Conservation (phyloP, 64 coral and sea anemone genomes). For the Pocillopora damicornis region DNA sequence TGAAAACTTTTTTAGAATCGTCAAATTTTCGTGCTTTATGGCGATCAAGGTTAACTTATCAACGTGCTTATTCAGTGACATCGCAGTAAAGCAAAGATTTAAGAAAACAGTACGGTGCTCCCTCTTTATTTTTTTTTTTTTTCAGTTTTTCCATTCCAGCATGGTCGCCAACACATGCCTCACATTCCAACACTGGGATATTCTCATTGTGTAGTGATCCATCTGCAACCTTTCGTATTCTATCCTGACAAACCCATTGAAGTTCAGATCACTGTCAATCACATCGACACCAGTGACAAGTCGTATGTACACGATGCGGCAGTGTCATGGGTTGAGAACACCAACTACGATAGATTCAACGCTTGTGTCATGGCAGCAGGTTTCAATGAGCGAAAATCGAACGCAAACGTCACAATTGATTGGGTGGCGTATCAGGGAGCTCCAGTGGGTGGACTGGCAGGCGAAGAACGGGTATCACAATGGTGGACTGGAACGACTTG, state of each 20-base stretch:
- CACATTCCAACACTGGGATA: slow-evolving; percentile 1
- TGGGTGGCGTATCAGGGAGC: slow-evolving; percentile 54
- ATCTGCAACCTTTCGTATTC: slow-evolving; percentile 37
- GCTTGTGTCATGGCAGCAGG: slow-evolving; percentile 52
- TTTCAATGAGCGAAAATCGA: slow-evolving; percentile 23
- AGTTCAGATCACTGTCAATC: slow-evolving; percentile 65
- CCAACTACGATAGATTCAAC: slow-evolving; percentile 51
- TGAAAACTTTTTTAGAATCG: too few species aligned
- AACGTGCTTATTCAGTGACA: too few species aligned
- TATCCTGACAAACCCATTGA: slow-evolving; percentile 72
- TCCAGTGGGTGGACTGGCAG: slow-evolving; percentile 34
- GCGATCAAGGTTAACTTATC: too few species aligned
- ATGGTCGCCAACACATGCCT: slow-evolving; percentile 17
- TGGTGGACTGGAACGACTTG: slow-evolving; percentile 56
- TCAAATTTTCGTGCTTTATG: too few species aligned
- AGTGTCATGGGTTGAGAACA: slow-evolving; percentile 64
- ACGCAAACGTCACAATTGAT: slow-evolving; percentile 42
- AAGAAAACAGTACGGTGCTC: too few species aligned
- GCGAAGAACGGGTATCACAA: not conserved
- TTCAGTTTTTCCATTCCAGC: slow-evolving; percentile 51
- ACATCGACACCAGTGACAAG: slow-evolving; percentile 39
- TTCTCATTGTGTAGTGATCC: slow-evolving; percentile 27
- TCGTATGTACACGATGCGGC: slow-evolving; percentile 46
- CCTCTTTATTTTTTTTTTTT: too few species aligned
- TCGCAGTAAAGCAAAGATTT: too few species aligned